Base-by-base conservation (phyloP, 2,113 vertebrate species). In the Pluvianellus socialis region DNA sequence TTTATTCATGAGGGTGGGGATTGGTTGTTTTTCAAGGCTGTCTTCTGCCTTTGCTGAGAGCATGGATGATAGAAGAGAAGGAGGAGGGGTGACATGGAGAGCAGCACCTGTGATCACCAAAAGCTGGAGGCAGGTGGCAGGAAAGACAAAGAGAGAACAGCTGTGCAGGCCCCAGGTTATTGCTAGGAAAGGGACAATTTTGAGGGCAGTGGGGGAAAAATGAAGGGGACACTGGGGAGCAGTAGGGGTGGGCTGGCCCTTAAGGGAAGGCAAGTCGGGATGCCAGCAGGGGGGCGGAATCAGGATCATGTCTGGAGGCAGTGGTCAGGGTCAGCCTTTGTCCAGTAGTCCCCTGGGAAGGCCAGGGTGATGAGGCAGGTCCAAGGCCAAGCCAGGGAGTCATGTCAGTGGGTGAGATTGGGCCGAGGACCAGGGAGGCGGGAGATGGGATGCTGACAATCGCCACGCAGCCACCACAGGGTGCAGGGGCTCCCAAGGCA, bases 321-420 rank as follows among this genome's bases (percentile, higher is more conserved):
- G 13, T 49, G 52, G n/a, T 84, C 30, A 49, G 21, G 23, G 20
- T 61, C 35, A 33, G 35, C 24, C 9, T 76, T 14, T 3, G 1
- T 35, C n/a, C 24, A 2, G 18, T 40, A 23, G 19, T 88, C 16
- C 30, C 23, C 21, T 58, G 26, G 16, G 47, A 88, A 84, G 18
- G 18, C 45, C 1, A 0, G 5, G 24, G 26, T 45, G 24, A 50
- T 53, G 80, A 91, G 38, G 17, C 23, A 76, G 28, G 7, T 32
- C 66, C 24, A 19, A 53, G n/a, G 30, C n/a, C 47, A 82, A 49
- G 26, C 15, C 55, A 35, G 28, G 30, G 18, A 27, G 28, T 27
- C 0, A 0, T 28, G 12, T 58, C 23, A 33, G 23, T 8, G 14
- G 3, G 11, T 75, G 38, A 86, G 26, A 17, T 83, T 0, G 1